Evolutionary conservation across 2,797 vertebrate genomes (phyloP), one percentile per base, ranked within the genome.

Genomic region (Malurus leucopterus): DNA sequence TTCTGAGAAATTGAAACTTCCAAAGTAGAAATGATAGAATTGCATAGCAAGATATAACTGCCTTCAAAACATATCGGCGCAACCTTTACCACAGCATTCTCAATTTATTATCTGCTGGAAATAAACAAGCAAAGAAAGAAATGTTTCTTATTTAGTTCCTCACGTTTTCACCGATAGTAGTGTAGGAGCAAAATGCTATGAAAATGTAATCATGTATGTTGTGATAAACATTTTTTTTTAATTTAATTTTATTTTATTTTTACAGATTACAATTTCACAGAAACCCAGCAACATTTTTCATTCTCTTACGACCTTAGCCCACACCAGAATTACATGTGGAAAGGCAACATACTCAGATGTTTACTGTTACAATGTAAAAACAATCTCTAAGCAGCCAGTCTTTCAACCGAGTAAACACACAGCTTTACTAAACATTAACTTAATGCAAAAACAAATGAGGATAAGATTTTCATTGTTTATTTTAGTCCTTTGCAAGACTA

Each of bases 331-430:
- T 43, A 6, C 17, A 57, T 26, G 12, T 21, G 20, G 67, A 86
- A 86, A 84, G 4, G 36, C 0, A 1, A 40, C 0, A 1, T 22
- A 38, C 1, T 1, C 3, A 75, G 79, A 46, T 38, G 1, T 70
- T 41, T 50, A 51, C 8, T 62, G 8, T 29, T 75, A 36, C 32
- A 43, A 24, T 20, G n/a, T 49, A 70, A 53, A 78, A 65, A 30
- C 34, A 34, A 55, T 59, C 17, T 50, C 22, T 55, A 73, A 76
- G 11, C 21, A 75, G 36, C 7, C 41, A 61, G 15, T 30, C 27
- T 84, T 84, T 75, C 46, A 47, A 30, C 7, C 27, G 36, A 81
- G 14, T n/a, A 77, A 88, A 74, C 6, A 47, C 6, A 36, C 4
- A 75, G 8, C 20, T 69, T 84, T 78, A 40, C 11, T 47, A 62